A percentile compares a stretch with the other conserved stretches of the same genome.
phyloP scores from a whole-genome alignment of 2,113 vertebrate species.

The Fregata magnificens region DNA sequence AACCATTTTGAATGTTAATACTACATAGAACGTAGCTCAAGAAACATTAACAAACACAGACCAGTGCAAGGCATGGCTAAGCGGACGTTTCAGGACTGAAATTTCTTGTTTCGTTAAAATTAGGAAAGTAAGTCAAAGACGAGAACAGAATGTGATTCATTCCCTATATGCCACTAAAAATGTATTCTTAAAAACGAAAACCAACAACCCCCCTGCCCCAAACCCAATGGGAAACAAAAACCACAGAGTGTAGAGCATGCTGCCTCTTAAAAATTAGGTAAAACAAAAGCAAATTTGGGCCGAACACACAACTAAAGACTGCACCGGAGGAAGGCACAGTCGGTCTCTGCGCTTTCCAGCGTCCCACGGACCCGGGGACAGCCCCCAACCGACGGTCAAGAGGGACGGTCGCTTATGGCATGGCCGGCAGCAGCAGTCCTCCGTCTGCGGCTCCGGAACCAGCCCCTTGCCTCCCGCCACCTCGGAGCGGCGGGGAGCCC shows the following conservation, averaged over 20 bases:
- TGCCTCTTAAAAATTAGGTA: too few species aligned
- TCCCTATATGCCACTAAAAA: neutral
- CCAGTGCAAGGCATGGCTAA: neutral
- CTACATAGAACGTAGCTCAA: neutral
- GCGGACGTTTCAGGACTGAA: neutral
- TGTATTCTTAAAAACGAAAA: neutral
- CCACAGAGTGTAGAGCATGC: too few species aligned
- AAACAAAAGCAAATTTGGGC: too few species aligned
- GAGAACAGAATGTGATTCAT: neutral
- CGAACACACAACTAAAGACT: fast-evolving
- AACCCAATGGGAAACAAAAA: too few species aligned
- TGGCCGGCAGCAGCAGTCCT: too few species aligned
- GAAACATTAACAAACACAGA: neutral
- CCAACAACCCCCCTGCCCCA: too few species aligned
- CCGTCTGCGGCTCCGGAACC: too few species aligned
- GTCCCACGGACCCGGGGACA: too few species aligned
- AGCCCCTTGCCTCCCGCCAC: too few species aligned
- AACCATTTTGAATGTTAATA: neutral
- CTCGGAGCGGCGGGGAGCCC: neutral
- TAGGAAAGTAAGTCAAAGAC: neutral
- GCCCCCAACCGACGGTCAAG: too few species aligned
- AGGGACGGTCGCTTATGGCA: too few species aligned
- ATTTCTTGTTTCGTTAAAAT: neutral
- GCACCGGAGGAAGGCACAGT: neutral
- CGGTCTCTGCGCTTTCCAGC: neutral